Evolutionary conservation across 2,113 vertebrate species (phyloP), one percentile per base, ranked within the genome.

Genomic region (Irena cyanogastra): DNA sequence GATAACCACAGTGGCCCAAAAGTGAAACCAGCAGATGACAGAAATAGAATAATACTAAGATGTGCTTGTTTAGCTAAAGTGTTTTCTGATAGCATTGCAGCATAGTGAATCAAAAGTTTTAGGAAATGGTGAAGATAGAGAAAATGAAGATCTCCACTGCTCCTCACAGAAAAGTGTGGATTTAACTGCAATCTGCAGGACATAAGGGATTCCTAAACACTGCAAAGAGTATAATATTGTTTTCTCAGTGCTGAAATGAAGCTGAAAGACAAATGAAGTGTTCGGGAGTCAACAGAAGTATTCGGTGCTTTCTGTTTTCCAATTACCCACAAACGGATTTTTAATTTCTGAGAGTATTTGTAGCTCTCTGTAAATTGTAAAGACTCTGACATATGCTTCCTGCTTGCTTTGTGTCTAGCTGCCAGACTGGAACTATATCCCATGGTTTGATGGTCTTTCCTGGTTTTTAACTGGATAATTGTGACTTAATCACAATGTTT

Each of bases 331-430:
- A 45, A 74, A 23, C 1, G 39, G 4, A 10, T 52, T 47, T 66
- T 64, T 66, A 52, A 83, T 70, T 87, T 83, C 39, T 22, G 37
- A 31, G 13, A 30, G n/a, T 41, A 30, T 92, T 66, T 87, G 52
- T 27, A 42, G 44, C 68, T 70, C 60, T 21, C 52, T 82, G 30
- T 70, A 15, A 54, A 30, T 30, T 35, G 30, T 39, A 39, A 66
- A 30, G 6, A 3, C 16, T 54, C 17, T 6, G 3, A 60, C 13
- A 6, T 11, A 9, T 0, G 1, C 37, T 65, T 52, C 13, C 39
- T 56, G 44, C 39, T 72, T 53, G 10, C 5, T 33, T 31, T 54
- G 13, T 44, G 33, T 31, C 23, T 35, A 26, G 50, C 44, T 69
- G 10, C 14, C 27, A 61, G n/a, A 6, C 23, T 69, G 60, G 54